These are phyloP conservation scores for Procapra przewalskii DNA, from an alignment of 2,113 vertebrate species.

Conservation along the genomic window DNA sequence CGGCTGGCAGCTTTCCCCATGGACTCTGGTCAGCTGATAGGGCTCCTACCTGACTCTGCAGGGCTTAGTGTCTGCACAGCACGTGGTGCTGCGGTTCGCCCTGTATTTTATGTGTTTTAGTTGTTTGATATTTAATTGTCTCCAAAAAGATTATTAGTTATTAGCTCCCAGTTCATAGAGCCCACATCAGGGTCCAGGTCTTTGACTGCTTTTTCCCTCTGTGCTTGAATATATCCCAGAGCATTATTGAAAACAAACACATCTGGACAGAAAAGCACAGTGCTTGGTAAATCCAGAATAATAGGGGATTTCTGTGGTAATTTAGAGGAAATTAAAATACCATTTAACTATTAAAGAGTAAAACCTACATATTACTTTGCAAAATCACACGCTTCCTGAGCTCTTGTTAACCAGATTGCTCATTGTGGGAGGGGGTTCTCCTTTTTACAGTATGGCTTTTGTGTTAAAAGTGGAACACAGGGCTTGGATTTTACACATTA, in stretches of 20 bases:
- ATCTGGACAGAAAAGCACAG: background rate
- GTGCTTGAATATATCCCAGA: too few species aligned
- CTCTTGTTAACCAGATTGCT: background rate
- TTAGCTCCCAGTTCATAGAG: background rate
- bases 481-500: background rate
- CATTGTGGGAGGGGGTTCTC: background rate
- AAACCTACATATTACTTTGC: background rate
- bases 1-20: too few species aligned
- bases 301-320: background rate
- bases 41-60: background rate
- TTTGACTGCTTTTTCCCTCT: background rate
- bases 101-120: background rate
- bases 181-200: background rate
- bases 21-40: background rate
- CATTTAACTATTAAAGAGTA: conserved; percentile 14
- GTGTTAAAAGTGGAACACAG: background rate
- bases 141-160: background rate
- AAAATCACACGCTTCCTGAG: background rate
- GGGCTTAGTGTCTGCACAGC: too few species aligned
- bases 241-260: background rate
- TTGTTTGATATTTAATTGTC: background rate
- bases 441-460: background rate
- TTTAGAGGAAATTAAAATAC: conserved; percentile 2
- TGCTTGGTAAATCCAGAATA: background rate
- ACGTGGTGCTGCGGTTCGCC: background rate